Conservation (phyloP, 2,113 vertebrate species). For the Platichthys stellatus region DNA sequence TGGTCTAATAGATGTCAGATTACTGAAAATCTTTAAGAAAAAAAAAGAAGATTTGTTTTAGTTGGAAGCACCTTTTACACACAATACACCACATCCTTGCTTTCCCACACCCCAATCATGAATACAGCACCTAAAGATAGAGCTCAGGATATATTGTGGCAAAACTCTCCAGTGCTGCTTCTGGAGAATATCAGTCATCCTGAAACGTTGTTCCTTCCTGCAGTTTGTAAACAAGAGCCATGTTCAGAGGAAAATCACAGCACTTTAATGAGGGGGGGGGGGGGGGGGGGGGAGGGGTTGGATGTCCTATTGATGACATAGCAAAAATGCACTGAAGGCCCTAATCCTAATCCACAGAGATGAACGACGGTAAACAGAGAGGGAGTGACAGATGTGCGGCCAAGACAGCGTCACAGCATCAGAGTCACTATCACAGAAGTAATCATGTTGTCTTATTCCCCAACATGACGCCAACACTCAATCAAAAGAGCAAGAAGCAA, state of each 20-base stretch:
- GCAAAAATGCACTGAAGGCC: constrained; percentile 53
- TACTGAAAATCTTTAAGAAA: constrained; percentile 1
- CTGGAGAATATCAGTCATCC: constrained; percentile 41
- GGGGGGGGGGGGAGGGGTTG: neutral
- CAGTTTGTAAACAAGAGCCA: constrained; percentile 35
- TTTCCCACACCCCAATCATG: constrained; percentile 16
- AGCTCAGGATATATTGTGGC: constrained; percentile 38
- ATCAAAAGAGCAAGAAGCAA: neutral
- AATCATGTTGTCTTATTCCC: constrained; percentile 28
- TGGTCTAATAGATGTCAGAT: constrained; percentile 3
- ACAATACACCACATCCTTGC: neutral
- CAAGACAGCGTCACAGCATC: constrained; percentile 34
- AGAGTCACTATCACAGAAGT: constrained; percentile 33
- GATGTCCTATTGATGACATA: constrained; percentile 59
- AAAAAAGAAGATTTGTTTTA: neutral
- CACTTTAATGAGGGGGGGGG: constrained; percentile 23
- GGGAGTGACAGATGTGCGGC: constrained; percentile 67
- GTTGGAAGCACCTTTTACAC: neutral
- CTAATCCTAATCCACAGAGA: constrained; percentile 78
- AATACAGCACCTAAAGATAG: constrained; percentile 45
- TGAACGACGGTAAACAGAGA: constrained; percentile 46
- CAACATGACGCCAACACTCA: neutral
- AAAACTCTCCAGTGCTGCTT: constrained; percentile 7
- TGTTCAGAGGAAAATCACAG: constrained; percentile 10
- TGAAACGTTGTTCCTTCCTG: constrained; percentile 57